Base-by-base conservation (phyloP, 2,113 vertebrate genomes). In the Aegithalos caudatus region DNA sequence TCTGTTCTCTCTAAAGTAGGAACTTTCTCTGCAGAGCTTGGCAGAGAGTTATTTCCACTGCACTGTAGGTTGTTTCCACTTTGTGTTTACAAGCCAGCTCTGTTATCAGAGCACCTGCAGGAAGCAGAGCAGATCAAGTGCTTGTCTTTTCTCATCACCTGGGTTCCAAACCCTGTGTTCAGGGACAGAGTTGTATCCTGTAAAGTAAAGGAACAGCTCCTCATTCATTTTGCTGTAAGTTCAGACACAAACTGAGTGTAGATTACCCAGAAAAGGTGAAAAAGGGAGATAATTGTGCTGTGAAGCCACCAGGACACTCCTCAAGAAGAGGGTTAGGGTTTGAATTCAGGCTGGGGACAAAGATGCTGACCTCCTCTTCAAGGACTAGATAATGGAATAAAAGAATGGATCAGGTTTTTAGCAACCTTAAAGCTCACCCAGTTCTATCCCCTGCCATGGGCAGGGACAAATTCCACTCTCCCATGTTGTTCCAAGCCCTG, bases 401-500 rank as follows among this genome's bases (percentile, higher is more conserved):
- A 20, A 56, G 10, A 54, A 20, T 16, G 10, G 31, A 35, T 61
- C 16, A 11, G 28, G 33, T 2, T 35, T 62, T 64, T 54, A 23
- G 10, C 14, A 84, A 16, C 7, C 6, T 42, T 11, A 35, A 31
- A 54, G 4, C 4, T 9, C 25, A 69, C 23, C 25, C 31, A 29
- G 3, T 53, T 8, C 38, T 1, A 40, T 0, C 7, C 31, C 23
- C 33, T 42, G 3, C 23, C 35, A 40, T 24, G 45, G 11, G 8
- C 19, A 53, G n/a, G 24, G 29, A 22, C 69, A 53, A 0, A 1
- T 76, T 2, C 20, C 28, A 54, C 7, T 6, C 0, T 0, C 4
- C 38, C 45, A 60, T 33, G 10, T 0, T 24, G 37, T 12, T 18
- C 60, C 69, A 81, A 45, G 14, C 14, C 24, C 53, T 0, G 0